Percentiles rank a stretch among this genome's conserved stretches.
phyloP scores from a whole-genome alignment of 2,113 vertebrate species.

The Sterna hirundo region DNA sequence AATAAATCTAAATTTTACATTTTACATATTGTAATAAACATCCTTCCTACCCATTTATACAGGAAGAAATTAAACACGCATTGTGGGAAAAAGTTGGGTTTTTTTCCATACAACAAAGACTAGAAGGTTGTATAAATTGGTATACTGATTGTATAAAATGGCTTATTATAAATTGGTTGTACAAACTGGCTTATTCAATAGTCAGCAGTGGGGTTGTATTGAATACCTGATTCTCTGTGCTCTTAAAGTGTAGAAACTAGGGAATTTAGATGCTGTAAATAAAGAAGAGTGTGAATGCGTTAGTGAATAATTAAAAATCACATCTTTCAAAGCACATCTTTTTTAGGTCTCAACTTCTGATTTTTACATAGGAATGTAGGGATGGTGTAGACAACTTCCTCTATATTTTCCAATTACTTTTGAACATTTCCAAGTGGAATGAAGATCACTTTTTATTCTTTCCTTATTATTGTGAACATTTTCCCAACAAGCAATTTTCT shows the following conservation, averaged over 20 bases:
- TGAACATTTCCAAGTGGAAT: not conserved
- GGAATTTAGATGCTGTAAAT: not conserved
- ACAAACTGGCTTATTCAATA: not conserved
- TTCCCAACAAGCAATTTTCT: not conserved
- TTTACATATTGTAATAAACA: not conserved
- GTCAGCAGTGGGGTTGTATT: not conserved
- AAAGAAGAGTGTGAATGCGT: not conserved
- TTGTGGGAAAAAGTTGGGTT: not conserved
- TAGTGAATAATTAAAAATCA: not conserved
- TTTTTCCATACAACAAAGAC: not conserved
- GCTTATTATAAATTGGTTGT: not conserved
- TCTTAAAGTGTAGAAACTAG: not conserved
- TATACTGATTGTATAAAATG: not conserved
- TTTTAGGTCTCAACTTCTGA: not conserved
- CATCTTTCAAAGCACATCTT: not conserved
- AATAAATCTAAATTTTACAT: not conserved
- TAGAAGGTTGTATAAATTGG: not conserved
- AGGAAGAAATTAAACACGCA: not conserved
- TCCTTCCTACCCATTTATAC: not conserved
- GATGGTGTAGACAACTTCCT: not conserved
- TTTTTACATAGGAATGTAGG: not conserved
- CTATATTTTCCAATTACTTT: not conserved
- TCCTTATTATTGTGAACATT: not conserved
- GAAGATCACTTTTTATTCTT: not conserved
- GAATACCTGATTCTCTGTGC: not conserved